Evolutionary conservation across 2,113 vertebrate genomes (phyloP), one percentile per base, ranked within the genome.

Genomic region (Egretta garzetta): DNA sequence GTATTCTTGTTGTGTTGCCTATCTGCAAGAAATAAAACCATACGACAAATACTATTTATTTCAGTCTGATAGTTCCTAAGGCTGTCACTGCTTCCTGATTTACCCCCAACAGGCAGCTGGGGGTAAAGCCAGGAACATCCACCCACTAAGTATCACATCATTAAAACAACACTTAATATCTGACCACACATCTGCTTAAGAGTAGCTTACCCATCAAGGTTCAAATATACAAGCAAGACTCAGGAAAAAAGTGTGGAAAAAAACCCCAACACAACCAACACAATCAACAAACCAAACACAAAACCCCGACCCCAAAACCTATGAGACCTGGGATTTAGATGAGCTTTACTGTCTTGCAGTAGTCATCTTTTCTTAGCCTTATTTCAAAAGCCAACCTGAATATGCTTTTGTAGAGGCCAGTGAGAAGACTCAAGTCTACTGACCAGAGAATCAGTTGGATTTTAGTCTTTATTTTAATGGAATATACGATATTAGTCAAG

Each of bases 61-160:
- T 50, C 43, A 89, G 79, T 13, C 20, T 33, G 19, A 35, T 6
- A 26, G 27, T 58, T 87, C 67, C 84, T 26, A 35, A 45, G 68
- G 56, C 45, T 74, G 52, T 64, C 12, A 8, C 50, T 59, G 4
- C 41, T 80, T 94, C 72, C 82, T 88, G n/a, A 39, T 74, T 86
- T 33, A 90, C 27, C 32, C 18, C 27, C 35, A 56, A 20, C 3
- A 37, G 9, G 28, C 30, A 82, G 28, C 2, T 80, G 74, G 39
- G 62, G 43, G 4, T 58, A 50, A 53, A 66, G 20, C 87, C 20
- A 3, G 96, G 97, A 97, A 94, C 70, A 88, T 41, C 94, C 95
- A 92, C 76, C 82, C 66, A 70, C 59, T 56, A 62, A 87, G 50
- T 37, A 80, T 26, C 81, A 80, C 12, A 7, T 90, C 72, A 77